Evolutionary conservation across 2,888 invertebrate species (phyloP), one percentile per base, ranked within the genome.

Genomic region (Ectobius pallidus): DNA sequence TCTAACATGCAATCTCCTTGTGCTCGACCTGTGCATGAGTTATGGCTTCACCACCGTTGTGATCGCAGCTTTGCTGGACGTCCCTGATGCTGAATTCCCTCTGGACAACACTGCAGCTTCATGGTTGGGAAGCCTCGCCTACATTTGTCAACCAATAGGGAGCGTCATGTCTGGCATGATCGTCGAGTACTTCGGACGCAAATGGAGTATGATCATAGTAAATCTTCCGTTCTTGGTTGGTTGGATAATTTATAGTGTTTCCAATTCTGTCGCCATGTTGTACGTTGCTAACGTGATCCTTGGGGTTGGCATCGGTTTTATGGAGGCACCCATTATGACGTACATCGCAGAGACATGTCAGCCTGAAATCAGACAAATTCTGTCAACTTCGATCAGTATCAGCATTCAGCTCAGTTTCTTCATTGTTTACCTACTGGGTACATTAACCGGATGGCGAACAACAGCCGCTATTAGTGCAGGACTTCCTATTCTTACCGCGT

Each of bases 301-400:
- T 69, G 88, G 88, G 0, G 82, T 88, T 4, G 87, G 88, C 0
- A 86, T 87, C 2, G 88, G 88, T 0, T 83, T 88, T 18, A 87
- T 88, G 87, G 88, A 88, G 77, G 87, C 87, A 0, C 88, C 88
- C 0, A 86, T 87, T 1, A 81, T 88, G n/a, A 87, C 88, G 1
- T 88, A 88, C 74, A 84, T 88, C n/a, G 88, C 88, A 1, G 88
- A 88, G 83, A 83, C 88, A 42, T 87, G 87, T 77, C 86, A 88
- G 75, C 85, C 87, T 0, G 80, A 83, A 1, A 77, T 88, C 27
- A 83, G 88, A 0, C 88, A 88, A 0, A 84, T 84, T 52, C 80
- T 88, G 74, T 87, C 86, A 73, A 87, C 86, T 6, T 86, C 87
- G 0, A 80, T 86, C 73, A 25, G 25, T 6, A 22, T 70, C 18